Evolutionary conservation across 2,888 invertebrate species (phyloP), one percentile per base, ranked within the genome.

Genomic region (Coleophora flavipennella): DNA sequence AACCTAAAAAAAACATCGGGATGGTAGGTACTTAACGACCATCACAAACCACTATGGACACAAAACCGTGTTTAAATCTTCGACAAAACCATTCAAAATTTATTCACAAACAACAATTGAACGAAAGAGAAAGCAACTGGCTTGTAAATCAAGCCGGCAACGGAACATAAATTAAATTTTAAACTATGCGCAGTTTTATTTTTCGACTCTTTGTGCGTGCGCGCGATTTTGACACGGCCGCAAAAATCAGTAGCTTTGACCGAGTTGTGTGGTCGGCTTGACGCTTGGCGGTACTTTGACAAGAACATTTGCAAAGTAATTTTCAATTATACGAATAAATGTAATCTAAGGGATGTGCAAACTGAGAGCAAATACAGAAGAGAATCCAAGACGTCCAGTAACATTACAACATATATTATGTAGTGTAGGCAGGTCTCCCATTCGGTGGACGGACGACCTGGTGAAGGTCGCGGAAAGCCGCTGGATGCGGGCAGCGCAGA

Each of bases 141-240:
- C 43, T 40, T 53, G 62, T 75, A 76, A 73, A 75, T 73, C 72
- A 75, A 53, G 48, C 42, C 48, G 49, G 52, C 56, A 54, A 62
- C 55, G 50, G 51, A 41, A 53, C 69, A 68, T 79, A 76, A 79
- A 78, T 80, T 75, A 62, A 51, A 45, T 4, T 20, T 58, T 64
- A 69, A 71, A 76, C 75, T 68, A 71, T 71, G 62, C n/a, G n/a
- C 55, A 57, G 51, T 67, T 72, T 71, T 66, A 58, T 57, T 59
- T 61, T 58, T 43, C 29, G 29, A n/a, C 29, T 7, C 40, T 45
- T 46, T 45, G 42, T 48, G 46, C 46, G 43, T 43, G 48, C 42
- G 54, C 43, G 55, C 49, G 56, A 63, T 58, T 64, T 55, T 46
- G 56, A 52, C 43, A 52, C 61, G 60, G 64, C 55, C 60, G 62